Percentiles rank a stretch among this genome's conserved stretches.
Evolutionary conservation across 2,797 vertebrate species (phyloP).

Genomic region (Cossypha caffra): DNA sequence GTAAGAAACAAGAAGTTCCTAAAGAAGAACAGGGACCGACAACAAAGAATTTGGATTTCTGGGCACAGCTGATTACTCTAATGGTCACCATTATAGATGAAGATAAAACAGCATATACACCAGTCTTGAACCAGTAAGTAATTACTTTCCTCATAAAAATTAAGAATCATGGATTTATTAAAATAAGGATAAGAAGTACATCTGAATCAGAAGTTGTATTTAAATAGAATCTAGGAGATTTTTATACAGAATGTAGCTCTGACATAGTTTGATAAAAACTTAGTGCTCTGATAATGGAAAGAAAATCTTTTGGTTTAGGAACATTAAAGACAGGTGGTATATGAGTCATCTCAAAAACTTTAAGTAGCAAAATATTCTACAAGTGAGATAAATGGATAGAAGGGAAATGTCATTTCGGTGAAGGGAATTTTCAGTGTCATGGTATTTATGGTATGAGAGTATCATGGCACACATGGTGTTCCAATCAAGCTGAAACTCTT

Average conservation of each 20-base stretch:
- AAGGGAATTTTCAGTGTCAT: neutral
- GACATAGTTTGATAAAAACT: neutral
- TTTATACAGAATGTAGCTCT: neutral
- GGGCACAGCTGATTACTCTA: slow-evolving; percentile 96
- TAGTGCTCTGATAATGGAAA: neutral
- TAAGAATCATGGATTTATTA: neutral
- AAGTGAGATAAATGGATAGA: neutral
- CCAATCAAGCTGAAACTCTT: neutral
- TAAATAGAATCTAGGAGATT: neutral
- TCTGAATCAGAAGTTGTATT: neutral
- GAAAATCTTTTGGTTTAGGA: neutral
- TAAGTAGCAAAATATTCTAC: neutral
- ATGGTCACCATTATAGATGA: slow-evolving; percentile 98
- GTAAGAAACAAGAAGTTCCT: slow-evolving; percentile 90
- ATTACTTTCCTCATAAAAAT: neutral
- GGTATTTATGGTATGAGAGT: neutral
- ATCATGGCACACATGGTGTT: neutral
- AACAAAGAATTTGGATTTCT: slow-evolving; percentile 97
- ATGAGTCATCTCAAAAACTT: neutral
- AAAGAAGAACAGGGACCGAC: slow-evolving; percentile 96
- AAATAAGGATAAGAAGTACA: neutral
- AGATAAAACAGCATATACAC: slow-evolving; percentile 93
- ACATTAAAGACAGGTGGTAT: rapidly evolving
- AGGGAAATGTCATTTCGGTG: neutral
- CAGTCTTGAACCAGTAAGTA: slow-evolving; percentile 96